These are phyloP conservation scores for Monomorium pharaonis DNA, from an alignment of 1,140 invertebrate genomes.

Conservation along the genomic window DNA sequence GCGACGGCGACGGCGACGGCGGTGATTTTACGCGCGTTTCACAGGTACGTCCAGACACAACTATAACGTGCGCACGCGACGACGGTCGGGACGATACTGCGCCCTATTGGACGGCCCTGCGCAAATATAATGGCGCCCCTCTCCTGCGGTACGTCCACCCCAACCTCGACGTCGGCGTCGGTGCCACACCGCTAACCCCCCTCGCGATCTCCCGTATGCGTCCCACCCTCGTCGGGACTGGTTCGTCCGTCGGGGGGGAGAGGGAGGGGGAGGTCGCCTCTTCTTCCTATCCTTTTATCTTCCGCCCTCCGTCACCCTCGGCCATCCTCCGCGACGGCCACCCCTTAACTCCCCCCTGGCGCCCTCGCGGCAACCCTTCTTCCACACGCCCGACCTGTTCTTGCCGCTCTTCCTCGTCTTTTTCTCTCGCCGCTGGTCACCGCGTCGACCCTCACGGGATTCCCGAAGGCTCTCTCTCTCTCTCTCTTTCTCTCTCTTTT, in stretches of 20 bases:
- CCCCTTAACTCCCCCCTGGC: not conserved
- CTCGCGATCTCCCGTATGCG: conserved; percentile 54
- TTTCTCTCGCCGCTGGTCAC: conserved; percentile 26
- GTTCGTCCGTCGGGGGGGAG: no score
- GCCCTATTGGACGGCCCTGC: conserved; percentile 84
- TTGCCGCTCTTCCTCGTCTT: conserved; percentile 7
- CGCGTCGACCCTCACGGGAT: conserved; percentile 20
- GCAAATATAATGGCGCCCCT: conserved; percentile 85
- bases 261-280: conserved; percentile 34
- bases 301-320: conserved; percentile 68
- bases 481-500: no score
- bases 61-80: conserved; percentile 71
- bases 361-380: not conserved
- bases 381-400: not conserved
- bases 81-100: conserved; percentile 84
- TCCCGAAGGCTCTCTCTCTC: conserved; percentile 28
- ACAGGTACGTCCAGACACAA: conserved; percentile 50
- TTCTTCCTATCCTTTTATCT: conserved; percentile 69
- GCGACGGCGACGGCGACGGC: not conserved
- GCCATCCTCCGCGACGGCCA: conserved; percentile 16
- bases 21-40: conserved; percentile 62
- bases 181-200: conserved; percentile 73
- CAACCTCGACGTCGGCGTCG: conserved; percentile 74
- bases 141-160: conserved; percentile 72
- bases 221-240: conserved; percentile 56